Conservation (phyloP, 2,888 invertebrate genomes). For the Aspidapion aeneum region DNA sequence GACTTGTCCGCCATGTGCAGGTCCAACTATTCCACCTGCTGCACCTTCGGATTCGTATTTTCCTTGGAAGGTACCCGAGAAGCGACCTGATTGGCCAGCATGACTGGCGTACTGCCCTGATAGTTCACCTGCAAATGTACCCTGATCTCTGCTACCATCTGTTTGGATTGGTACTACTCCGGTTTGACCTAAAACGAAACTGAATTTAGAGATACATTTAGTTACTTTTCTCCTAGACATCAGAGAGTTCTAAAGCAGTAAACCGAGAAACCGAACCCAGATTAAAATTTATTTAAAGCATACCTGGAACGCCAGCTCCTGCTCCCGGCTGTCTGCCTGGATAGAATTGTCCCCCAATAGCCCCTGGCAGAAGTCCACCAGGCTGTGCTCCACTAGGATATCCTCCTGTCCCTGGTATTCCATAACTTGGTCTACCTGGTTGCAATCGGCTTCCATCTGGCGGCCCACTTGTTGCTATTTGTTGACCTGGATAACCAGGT, state of each 20-base stretch:
- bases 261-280: no score
- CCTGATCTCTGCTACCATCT: conserved; percentile 16
- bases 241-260: no score
- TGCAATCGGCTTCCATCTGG: not conserved
- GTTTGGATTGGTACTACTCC: not conserved
- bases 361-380: conserved; percentile 12
- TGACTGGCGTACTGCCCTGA: conserved; percentile 32
- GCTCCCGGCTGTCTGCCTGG: not conserved
- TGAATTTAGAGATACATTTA: not conserved
- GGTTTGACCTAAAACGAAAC: not conserved
- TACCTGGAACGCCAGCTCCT: not conserved
- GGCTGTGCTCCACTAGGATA: conserved; percentile 9
- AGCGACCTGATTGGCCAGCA: conserved; percentile 30
- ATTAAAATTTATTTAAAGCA: no score
- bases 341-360: not conserved
- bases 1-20: not conserved
- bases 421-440: conserved; percentile 1
- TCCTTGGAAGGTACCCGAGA: conserved; percentile 36
- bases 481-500: conserved; percentile 19
- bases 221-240: not conserved
- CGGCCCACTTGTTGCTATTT: not conserved
- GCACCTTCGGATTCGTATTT: conserved; percentile 28
- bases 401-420: not conserved
- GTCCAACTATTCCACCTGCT: not conserved
- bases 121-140: conserved; percentile 33